These are phyloP conservation scores for Varecia variegata DNA, from an alignment of 2,797 vertebrate species.

Conservation along the genomic window DNA sequence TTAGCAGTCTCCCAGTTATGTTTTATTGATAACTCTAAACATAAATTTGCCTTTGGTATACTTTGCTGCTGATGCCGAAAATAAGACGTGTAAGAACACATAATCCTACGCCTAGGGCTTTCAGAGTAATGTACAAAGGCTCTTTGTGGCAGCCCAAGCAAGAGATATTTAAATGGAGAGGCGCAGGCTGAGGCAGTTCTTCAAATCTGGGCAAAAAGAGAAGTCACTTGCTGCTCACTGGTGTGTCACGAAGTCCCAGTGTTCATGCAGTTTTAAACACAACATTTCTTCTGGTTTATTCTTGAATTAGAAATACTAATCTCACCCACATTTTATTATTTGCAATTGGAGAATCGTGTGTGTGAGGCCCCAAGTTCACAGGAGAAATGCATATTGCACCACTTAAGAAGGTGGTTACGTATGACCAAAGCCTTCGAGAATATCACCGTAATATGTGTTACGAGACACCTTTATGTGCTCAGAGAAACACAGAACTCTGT, in stretches of 20 bases:
- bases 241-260: neutral
- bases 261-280: constrained; percentile 51
- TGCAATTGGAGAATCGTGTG: constrained; percentile 10
- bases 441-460: neutral
- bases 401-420: constrained; percentile 9
- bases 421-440: neutral
- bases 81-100: constrained; percentile 73
- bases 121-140: constrained; percentile 31
- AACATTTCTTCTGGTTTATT: constrained; percentile 22
- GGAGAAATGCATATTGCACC: constrained; percentile 12
- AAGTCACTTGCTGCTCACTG: neutral
- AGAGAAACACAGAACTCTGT: neutral
- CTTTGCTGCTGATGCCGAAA: constrained; percentile 66
- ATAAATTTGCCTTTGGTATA: constrained; percentile 80
- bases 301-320: constrained; percentile 13
- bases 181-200: neutral
- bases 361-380: neutral
- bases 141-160: constrained; percentile 58
- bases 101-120: constrained; percentile 71
- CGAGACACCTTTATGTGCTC: constrained; percentile 3
- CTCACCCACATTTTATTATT: constrained; percentile 1
- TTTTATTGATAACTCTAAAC: constrained; percentile 86
- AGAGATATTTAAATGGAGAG: constrained; percentile 40
- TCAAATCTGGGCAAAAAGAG: neutral
- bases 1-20: constrained; percentile 82